A percentile compares a stretch with the other conserved stretches of the same genome.
Conservation (phyloP, 2,888 invertebrate genomes). For the Nephrotoma guestfalica region DNA sequence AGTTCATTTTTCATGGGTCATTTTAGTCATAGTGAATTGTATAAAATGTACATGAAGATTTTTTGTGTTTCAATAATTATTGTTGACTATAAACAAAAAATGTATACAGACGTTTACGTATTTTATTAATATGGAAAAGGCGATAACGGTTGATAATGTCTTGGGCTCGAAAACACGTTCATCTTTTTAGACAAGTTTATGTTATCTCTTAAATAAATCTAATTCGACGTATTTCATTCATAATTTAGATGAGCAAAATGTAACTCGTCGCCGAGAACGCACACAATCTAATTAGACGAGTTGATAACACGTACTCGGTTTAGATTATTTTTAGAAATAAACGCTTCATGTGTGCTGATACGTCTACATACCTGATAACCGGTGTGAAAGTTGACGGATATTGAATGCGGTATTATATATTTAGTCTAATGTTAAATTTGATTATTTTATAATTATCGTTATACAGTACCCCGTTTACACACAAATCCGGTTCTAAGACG, state of each 20-base stretch:
- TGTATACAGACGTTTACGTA: not conserved
- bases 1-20: slow-evolving; percentile 2
- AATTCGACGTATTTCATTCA: not conserved
- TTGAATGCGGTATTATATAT: not conserved
- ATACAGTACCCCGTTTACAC: not conserved
- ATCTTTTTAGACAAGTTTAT: not conserved
- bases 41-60: not conserved
- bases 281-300: not conserved
- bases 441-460: not conserved
- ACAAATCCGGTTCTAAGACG: not conserved
- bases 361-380: not conserved
- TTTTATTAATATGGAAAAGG: not conserved
- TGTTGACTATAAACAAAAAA: not conserved
- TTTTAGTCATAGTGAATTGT: slow-evolving; percentile 2
- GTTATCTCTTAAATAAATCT: not conserved
- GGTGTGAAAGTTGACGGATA: not conserved
- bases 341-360: not conserved
- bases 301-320: not conserved
- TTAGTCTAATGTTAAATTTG: not conserved
- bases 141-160: not conserved
- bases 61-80: not conserved
- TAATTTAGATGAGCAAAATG: not conserved
- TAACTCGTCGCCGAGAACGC: not conserved
- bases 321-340: not conserved
- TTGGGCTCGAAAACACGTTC: not conserved